Base-by-base conservation (phyloP, 2,113 vertebrate genomes). In the Myiagra hebetior region DNA sequence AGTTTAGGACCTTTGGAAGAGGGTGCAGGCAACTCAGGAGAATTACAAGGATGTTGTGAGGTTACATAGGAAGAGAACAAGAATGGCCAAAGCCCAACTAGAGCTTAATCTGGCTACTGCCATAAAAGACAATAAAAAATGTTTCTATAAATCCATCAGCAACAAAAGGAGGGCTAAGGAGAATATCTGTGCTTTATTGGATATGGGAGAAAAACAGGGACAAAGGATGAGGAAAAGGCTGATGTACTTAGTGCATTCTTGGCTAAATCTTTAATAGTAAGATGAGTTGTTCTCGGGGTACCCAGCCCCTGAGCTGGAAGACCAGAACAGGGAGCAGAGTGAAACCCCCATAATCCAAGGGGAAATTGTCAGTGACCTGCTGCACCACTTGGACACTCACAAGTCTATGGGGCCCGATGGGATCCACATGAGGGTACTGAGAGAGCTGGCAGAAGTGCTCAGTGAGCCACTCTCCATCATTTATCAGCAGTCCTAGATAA, bases 401-500 rank as follows among this genome's bases (percentile, higher is more conserved):
- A 39, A 4, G 8, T 30, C n/a, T 53, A 3, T 55, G 41, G n/a
- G 24, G n/a, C 47, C n/a, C n/a, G 41, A 11, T 63, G 49, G 9
- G 16, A 47, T 41, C 30, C 24, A 12, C 20, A 4, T 9, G 13
- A 70, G n/a, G 14, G 27, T 60, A 37, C 46, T 60, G 27, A 68
- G 5, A 22, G 53, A 52, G 9, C 22, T 52, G 73, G 63, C 33
- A 68, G 63, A 86, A 52, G 53, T 68, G 46, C 53, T 86, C 46
- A 60, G 6, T 0, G 0, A 52, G 22, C 22, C 63, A 60, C 33
- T 44, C 59, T 15, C 17, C 37, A 33, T 44, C 19, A 33, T 44
- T 52, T 68, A 33, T 60, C 46, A 44, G 27, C 37, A 68, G 37
- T 59, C 31, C 27, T 33, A 27, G 7, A 44, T 77, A 33, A 60